phyloP scores from a whole-genome alignment of 2,113 vertebrate genomes.

The Antennarius striatus region DNA sequence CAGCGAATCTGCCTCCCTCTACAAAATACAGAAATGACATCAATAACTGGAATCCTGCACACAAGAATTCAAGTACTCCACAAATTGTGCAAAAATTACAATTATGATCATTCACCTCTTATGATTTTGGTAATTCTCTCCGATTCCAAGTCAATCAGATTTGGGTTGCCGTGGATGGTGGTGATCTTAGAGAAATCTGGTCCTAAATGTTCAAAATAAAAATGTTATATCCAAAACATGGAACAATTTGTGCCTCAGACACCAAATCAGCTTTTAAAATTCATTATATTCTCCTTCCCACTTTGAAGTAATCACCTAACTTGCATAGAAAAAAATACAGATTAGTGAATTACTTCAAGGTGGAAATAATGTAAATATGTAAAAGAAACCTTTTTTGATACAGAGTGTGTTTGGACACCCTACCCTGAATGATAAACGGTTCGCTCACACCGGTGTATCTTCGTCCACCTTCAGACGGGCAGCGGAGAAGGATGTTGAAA shows the following conservation, averaged over 20 bases:
- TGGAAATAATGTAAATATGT: constrained; percentile 9
- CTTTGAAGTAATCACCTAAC: constrained; percentile 13
- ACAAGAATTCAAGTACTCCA: background rate
- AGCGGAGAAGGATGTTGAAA: constrained; percentile 65
- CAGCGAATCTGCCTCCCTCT: constrained; percentile 51
- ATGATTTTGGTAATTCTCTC: constrained; percentile 77
- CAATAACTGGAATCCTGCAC: background rate
- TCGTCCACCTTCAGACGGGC: constrained; percentile 67
- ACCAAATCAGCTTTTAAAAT: constrained; percentile 9
- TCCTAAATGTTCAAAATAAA: constrained; percentile 48
- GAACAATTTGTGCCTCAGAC: no score
- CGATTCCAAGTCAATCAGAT: constrained; percentile 68
- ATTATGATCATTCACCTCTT: constrained; percentile 58
- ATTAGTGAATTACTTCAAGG: constrained; percentile 26
- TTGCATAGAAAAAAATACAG: background rate
- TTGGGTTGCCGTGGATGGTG: constrained; percentile 65
- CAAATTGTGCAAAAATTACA: background rate
- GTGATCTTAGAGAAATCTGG: constrained; percentile 76
- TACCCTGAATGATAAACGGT: constrained; percentile 76
- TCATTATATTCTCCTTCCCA: constrained; percentile 12
- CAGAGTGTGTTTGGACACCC: constrained; percentile 30
- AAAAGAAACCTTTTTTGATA: constrained; percentile 22
- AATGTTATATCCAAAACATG: constrained; percentile 3
- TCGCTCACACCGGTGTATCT: constrained; percentile 65
- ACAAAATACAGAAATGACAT: constrained; percentile 18